Evolutionary conservation across 1,140 invertebrate genomes (phyloP).

Genomic region (Drosophila nebulosa): DNA sequence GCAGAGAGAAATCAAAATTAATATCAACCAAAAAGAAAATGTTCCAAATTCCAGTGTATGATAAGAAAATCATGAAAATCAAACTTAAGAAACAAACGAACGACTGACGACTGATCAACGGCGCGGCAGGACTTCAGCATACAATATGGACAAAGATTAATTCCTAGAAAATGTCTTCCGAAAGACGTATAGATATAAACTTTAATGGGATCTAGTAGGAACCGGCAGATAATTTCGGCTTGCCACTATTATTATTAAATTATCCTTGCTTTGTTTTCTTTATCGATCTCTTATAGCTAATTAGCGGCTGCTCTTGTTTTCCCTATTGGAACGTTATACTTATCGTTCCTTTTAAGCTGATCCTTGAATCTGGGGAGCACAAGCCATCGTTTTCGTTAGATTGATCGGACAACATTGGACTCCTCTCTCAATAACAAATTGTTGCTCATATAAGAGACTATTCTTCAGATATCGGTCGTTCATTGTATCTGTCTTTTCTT

Average conservation of each 20-base stretch:
- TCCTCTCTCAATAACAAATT: conserved; percentile 24
- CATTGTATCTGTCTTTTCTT: conserved; percentile 51
- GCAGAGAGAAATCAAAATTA: conserved; percentile 12
- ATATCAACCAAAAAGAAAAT: not conserved
- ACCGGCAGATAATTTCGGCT: too few relatives aligned
- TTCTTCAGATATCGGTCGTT: conserved; percentile 35
- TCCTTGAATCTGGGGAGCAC: too few relatives aligned
- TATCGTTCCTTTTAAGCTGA: too few relatives aligned
- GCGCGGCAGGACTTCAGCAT: conserved; percentile 45
- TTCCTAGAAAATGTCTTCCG: too few relatives aligned
- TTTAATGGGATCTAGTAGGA: too few relatives aligned
- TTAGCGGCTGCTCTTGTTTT: too few relatives aligned
- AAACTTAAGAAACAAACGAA: conserved; percentile 51
- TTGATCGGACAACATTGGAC: not conserved
- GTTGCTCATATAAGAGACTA: conserved; percentile 50
- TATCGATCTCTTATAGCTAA: too few relatives aligned
- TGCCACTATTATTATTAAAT: too few relatives aligned
- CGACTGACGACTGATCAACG: conserved; percentile 35
- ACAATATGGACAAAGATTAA: conserved; percentile 61
- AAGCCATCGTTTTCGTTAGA: too few relatives aligned
- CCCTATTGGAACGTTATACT: too few relatives aligned
- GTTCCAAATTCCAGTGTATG: conserved; percentile 16
- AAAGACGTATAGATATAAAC: too few relatives aligned
- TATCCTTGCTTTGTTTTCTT: too few relatives aligned
- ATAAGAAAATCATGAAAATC: conserved; percentile 1